Base-by-base conservation (phyloP, 2,888 invertebrate genomes). In the Drosophila nr. medialis region DNA sequence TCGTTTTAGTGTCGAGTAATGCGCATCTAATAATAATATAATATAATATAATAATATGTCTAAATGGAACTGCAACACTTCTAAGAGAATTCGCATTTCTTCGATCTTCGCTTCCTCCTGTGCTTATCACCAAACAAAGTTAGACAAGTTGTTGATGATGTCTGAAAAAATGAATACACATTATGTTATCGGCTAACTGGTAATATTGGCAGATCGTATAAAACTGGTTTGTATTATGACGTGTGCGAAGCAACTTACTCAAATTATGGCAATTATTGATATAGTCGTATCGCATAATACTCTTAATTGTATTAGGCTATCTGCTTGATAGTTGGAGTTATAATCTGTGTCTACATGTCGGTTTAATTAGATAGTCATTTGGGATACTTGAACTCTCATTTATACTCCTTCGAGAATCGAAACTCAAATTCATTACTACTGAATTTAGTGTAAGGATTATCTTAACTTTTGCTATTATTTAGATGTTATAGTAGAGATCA, bases 1-100 rank as follows among this genome's bases (percentile, higher is more conserved):
- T 60, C 38, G 45, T 55, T 54, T 53, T 53, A 27, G 13, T 40
- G 68, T 51, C 36, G 29, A 50, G 42, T 18, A n/a, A 42, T 21
- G 24, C 24, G 21, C 42, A 11, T 11, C 21, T 42, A 21, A 42
- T n/a, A n/a, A n/a, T n/a, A n/a, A n/a, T n/a, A n/a, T n/a, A n/a
- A n/a, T n/a, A n/a, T n/a, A n/a, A n/a, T n/a, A 2, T 11, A 42
- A 11, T 42, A 21, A 24, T 15, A 45, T 45, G 24, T 24, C 8
- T 24, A 24, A 24, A 15, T 45, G 24, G 11, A 48, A 24, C 32
- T 10, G 15, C 18, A 18, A 18, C 5, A 49, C 18, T 1, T 10
- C 49, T 18, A 27, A 49, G 18, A 29, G 27, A 49, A 45, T 45
- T 45, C 7, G 15, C 45, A 15, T 45, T 24, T 24, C 21, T 15